Base-by-base conservation (phyloP, 2,113 vertebrate genomes). In the Anser brachyrhynchus region DNA sequence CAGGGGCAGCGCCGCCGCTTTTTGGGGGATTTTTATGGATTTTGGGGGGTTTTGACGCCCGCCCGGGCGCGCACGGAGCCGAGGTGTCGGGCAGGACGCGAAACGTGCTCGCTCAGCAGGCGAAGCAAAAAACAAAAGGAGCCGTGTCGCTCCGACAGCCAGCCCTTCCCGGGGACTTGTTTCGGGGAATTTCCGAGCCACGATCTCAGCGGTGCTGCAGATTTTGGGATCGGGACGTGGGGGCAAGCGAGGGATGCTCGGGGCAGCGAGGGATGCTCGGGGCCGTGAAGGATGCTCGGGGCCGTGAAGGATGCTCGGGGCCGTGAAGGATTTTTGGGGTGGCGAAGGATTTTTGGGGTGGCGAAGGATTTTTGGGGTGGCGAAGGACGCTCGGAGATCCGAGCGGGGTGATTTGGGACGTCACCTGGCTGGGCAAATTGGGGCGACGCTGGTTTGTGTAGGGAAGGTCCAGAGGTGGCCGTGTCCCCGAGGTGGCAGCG, bases 111-210 rank as follows among this genome's bases (percentile, higher is more conserved):
- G 2, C 29, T 62, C 29, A 35, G 31, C 4, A 49, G 46, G 52
- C 6, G 3, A 51, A 55, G 11, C 3, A 1, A 43, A 43, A n/a
- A 61, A 28, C 35, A 49, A 64, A 78, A 78, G 37, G 29, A 67
- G 20, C 31, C 10, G 1, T 84, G 67, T 67, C 0, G 6, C 55
- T 82, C 59, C 3, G 0, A 7, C 31, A 65, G 19, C 85, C 91
- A 49, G 71, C 71, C 76, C 70, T 89, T 94, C 76, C 84, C 0
- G n/a, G 72, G 64, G 75, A 83, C 23, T 76, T 28, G 29, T 92
- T 89, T 54, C 25, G 31, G 82, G 82, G 74, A 94, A 95, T 90
- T 69, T n/a, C 71, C 49, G 4, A 58, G 87, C 76, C 65, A 31
- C 57, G 59, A 96, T 94, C 75, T 41, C 88, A 21, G 66, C 5